Percentiles rank a stretch among this genome's conserved stretches.
Conservation (phyloP, 1,140 invertebrate species). For the Muscidifurax raptorellus region DNA sequence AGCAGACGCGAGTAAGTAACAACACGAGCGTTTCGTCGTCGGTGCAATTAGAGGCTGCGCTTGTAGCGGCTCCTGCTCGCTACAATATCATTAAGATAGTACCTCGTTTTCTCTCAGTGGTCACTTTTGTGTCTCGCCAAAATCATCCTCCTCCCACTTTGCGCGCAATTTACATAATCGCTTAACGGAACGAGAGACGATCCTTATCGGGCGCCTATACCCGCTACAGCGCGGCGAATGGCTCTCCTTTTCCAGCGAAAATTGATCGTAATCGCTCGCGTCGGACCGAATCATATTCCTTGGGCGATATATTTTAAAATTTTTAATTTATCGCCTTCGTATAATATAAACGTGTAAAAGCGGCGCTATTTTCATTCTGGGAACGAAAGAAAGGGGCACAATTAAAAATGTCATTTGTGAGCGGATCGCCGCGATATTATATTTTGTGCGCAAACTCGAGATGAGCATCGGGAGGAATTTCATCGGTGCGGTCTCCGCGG, state of each 20-base stretch:
- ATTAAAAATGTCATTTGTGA: too few species aligned
- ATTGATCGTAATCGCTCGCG: constrained; percentile 3
- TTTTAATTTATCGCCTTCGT: not conserved
- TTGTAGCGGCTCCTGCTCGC: constrained; percentile 66
- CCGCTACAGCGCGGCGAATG: not conserved
- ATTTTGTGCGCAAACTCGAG: too few species aligned
- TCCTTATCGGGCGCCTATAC: not conserved
- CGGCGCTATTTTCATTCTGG: too few species aligned
- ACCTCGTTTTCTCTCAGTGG: constrained; percentile 50
- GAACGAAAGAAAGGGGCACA: too few species aligned
- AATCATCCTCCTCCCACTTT: constrained; percentile 36
- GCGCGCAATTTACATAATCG: constrained; percentile 32
- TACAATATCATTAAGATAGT: constrained; percentile 73
- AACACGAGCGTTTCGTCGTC: constrained; percentile 68
- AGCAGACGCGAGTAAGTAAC: constrained; percentile 44
- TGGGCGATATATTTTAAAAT: not conserved
- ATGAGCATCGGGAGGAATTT: too few species aligned
- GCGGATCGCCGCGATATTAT: too few species aligned
- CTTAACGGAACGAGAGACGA: constrained; percentile 8
- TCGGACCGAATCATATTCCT: not conserved
- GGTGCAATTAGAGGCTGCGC: constrained; percentile 72
- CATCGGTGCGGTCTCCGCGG: too few species aligned
- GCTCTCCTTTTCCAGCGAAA: not conserved
- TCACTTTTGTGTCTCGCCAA: constrained; percentile 37
- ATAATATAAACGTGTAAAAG: too few species aligned